Conservation (phyloP, 2,797 vertebrate genomes). For the Takifugu rubripes region DNA sequence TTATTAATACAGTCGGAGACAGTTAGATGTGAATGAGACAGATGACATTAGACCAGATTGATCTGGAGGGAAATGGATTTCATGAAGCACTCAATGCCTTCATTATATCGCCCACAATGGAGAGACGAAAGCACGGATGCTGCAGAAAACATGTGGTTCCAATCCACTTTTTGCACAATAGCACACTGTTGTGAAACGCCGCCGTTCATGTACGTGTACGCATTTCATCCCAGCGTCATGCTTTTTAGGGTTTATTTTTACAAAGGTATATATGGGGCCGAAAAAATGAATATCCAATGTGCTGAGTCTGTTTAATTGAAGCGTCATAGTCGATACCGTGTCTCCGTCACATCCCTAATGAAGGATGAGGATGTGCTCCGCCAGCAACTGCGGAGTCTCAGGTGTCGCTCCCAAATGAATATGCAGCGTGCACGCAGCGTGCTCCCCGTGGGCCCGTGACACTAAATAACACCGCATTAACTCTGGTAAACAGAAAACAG, state of each 20-base stretch:
- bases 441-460: slow-evolving; percentile 62
- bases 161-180: slow-evolving; percentile 23
- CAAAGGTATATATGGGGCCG: slow-evolving; percentile 5
- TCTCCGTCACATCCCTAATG: slow-evolving; percentile 30
- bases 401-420: slow-evolving; percentile 84
- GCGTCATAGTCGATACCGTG: slow-evolving; percentile 45
- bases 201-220: background rate
- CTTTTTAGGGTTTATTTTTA: background rate
- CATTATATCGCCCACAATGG: slow-evolving; percentile 71
- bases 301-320: slow-evolving; percentile 25
- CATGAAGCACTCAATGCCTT: slow-evolving; percentile 74
- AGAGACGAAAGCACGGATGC: slow-evolving; percentile 27
- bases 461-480: slow-evolving; percentile 69
- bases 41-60: slow-evolving; percentile 82
- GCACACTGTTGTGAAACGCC: slow-evolving; percentile 9
- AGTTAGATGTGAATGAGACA: slow-evolving; percentile 79
- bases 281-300: slow-evolving; percentile 7
- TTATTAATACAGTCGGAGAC: slow-evolving; percentile 80
- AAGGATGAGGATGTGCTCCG: slow-evolving; percentile 31
- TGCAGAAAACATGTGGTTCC: slow-evolving; percentile 37
- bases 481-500: slow-evolving; percentile 50
- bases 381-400: slow-evolving; percentile 64
- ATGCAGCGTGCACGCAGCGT: slow-evolving; percentile 75
- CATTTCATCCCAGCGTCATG: slow-evolving; percentile 10
- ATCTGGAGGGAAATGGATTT: slow-evolving; percentile 78